Conservation (phyloP, 2,888 invertebrate species). For the Hedya salicella region DNA sequence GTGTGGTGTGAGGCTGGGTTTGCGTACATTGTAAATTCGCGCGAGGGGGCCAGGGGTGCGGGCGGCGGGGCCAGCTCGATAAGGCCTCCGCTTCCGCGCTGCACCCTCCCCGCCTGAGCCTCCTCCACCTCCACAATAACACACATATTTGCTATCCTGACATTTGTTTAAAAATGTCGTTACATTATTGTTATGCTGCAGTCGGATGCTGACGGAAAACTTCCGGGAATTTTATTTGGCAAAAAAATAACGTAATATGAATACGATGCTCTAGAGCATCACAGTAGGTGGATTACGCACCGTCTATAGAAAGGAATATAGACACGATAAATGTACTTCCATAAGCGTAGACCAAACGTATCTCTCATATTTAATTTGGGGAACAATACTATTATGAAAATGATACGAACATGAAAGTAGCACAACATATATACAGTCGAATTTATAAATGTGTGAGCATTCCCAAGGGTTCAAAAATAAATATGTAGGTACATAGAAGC, state of each 20-base stretch:
- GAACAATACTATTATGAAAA: too few species aligned
- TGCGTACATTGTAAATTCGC: constrained; percentile 78
- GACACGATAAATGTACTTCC: too few species aligned
- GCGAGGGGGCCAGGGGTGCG: constrained; percentile 56
- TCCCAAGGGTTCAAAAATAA: too few species aligned
- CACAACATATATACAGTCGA: too few species aligned
- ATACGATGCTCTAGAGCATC: not conserved
- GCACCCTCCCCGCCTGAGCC: constrained; percentile 48
- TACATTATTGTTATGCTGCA: constrained; percentile 21
- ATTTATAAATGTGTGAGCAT: too few species aligned
- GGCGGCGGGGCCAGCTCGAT: constrained; percentile 59
- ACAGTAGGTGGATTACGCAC: not conserved
- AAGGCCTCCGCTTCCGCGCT: constrained; percentile 59
- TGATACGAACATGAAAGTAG: too few species aligned
- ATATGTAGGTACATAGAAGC: too few species aligned
- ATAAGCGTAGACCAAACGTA: too few species aligned
- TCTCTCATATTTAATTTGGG: too few species aligned
- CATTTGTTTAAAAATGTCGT: constrained; percentile 40
- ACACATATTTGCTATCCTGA: constrained; percentile 36
- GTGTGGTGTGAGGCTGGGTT: constrained; percentile 48
- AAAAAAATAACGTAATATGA: not conserved
- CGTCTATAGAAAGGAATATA: too few species aligned
- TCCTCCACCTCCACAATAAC: constrained; percentile 45
- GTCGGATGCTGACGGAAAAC: not conserved
- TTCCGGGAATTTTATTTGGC: not conserved